Percentiles rank a stretch among this genome's conserved stretches.
Conservation (phyloP, 37 sponge, comb jelly and placozoan genomes). For the Amphimedon queenslandica region DNA sequence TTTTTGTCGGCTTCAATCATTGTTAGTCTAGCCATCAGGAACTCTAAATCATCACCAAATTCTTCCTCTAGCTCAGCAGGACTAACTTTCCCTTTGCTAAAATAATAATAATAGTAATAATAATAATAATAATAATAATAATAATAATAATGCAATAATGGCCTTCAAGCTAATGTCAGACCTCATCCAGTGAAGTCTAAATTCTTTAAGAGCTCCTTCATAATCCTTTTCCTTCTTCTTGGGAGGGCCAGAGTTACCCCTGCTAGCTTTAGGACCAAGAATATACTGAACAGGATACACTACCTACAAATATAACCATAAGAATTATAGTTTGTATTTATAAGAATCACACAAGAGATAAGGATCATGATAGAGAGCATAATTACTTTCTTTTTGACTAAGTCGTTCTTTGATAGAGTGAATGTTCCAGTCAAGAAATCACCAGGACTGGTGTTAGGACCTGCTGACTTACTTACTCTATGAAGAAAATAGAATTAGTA, state of each 20-base stretch:
- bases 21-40: constrained; percentile 37
- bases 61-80: constrained; percentile 32
- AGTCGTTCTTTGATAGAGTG: constrained; percentile 43
- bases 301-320: constrained; percentile 21
- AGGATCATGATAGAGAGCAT: background rate
- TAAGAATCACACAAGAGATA: no score
- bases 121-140: background rate
- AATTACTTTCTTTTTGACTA: constrained; percentile 53
- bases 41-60: constrained; percentile 31
- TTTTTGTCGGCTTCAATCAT: constrained; percentile 10
- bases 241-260: background rate
- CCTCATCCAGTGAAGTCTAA: constrained; percentile 64
- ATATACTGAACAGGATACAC: constrained; percentile 47
- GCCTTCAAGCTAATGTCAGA: no score
- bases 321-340: no score
- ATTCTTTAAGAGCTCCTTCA: constrained; percentile 42
- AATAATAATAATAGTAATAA: background rate
- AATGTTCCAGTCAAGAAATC: constrained; percentile 43
- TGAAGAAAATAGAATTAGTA: no score
- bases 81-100: constrained; percentile 18
- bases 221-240: constrained; percentile 16
- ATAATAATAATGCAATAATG: no score
- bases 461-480: background rate
- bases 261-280: constrained; percentile 35
- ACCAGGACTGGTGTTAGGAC: constrained; percentile 11